phyloP scores from a whole-genome alignment of 2,888 invertebrate species.

The Ormyrus rosae region DNA sequence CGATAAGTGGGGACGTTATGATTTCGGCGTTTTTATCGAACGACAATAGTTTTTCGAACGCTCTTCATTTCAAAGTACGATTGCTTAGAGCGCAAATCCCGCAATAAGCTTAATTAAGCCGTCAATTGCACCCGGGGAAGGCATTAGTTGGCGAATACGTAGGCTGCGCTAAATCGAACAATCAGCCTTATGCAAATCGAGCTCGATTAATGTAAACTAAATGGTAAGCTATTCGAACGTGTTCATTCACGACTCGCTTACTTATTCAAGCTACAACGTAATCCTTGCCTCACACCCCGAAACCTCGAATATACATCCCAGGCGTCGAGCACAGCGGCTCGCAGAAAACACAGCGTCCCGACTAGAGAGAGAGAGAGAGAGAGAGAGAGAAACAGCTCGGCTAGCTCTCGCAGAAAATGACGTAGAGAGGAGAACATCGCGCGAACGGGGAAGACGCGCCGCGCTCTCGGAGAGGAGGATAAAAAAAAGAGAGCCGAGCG shows the following conservation, averaged over 20 bases:
- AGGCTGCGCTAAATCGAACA: background rate
- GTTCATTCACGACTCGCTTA: background rate
- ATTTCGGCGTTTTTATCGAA: too few species aligned
- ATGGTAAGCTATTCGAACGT: slow-evolving; percentile 8
- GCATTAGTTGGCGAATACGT: too few species aligned
- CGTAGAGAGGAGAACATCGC: background rate
- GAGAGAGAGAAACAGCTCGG: background rate
- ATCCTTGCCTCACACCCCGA: background rate
- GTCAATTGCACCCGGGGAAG: too few species aligned
- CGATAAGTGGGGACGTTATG: too few species aligned
- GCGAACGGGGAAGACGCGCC: background rate
- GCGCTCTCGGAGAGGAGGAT: background rate
- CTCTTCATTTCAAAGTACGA: too few species aligned
- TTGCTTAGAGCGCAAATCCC: too few species aligned
- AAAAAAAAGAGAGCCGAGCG: background rate
- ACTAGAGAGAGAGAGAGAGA: background rate
- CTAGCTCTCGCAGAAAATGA: background rate
- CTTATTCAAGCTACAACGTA: too few species aligned
- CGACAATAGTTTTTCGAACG: too few species aligned
- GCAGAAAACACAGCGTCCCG: background rate
- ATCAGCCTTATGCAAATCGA: background rate
- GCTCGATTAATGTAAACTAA: slow-evolving; percentile 3
- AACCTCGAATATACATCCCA: background rate
- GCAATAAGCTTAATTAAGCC: too few species aligned
- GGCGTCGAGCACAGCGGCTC: background rate